Base-by-base conservation (phyloP, 2,888 invertebrate genomes). In the Melanophora roralis region DNA sequence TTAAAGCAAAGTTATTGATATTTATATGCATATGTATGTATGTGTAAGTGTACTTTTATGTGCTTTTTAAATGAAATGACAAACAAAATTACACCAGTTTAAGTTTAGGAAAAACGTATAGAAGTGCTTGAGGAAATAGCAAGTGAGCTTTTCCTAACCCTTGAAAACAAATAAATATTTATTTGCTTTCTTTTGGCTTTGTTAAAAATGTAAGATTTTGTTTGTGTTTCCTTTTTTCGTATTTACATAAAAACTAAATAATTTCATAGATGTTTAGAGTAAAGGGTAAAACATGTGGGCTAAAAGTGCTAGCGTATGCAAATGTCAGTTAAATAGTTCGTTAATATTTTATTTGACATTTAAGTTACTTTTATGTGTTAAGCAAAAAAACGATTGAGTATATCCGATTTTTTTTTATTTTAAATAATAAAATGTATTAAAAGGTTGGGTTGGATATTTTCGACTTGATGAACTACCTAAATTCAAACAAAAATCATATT, bases 221-320 rank as follows among this genome's bases (percentile, higher is more conserved):
- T 45, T n/a, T 36, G 38, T 32, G 5, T 55, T 2, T 38, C n/a
- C n/a, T n/a, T n/a, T n/a, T n/a, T n/a, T 2, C 27, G 43, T 43
- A 43, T 62, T 16, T 55, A 19, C 27, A 40, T 27, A 27, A 27
- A 27, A 47, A 45, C 34, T 23, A 36, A 27, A 53, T 34, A 34
- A 43, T 45, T 38, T 21, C 34, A 45, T 38, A n/a, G n/a, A n/a
- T n/a, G n/a, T n/a, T n/a, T n/a, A n/a, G n/a, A n/a, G 57, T 47
- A 36, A 38, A 64, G 43, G 12, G 65, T 36, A 19, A 27, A 27
- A 49, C 11, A 60, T 77, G 47, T 80, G 49, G 76, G 79, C 76
- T 79, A 81, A 79, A 82, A 82, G 76, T 82, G 79, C 81, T 82
- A 76, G 71, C 69, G 69, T 76, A 76, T 64, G 71, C 72, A 76